These are phyloP conservation scores for Pseudorectes ferrugineus DNA, from an alignment of 2,113 vertebrate genomes.

Conservation along the genomic window DNA sequence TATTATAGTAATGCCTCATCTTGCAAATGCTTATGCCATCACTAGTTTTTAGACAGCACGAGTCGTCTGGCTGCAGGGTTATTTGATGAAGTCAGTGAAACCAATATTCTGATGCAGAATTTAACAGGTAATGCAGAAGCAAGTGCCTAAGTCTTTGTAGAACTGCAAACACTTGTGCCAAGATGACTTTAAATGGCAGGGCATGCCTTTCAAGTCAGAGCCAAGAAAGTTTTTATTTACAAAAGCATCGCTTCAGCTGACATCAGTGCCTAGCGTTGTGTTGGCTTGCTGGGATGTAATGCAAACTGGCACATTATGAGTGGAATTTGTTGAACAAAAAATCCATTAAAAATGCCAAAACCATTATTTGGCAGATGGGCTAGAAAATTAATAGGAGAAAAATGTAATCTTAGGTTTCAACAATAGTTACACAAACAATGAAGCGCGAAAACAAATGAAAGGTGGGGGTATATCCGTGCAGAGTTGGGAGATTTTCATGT, in stretches of 20 bases:
- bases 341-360: constrained; percentile 48
- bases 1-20: not conserved
- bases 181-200: not conserved
- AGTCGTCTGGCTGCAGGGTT: not conserved
- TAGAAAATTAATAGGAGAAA: constrained; percentile 57
- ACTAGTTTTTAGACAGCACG: not conserved
- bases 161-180: not conserved
- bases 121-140: not conserved
- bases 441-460: constrained; percentile 56
- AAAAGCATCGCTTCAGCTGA: not conserved
- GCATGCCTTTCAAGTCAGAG: not conserved
- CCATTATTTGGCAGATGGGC: constrained; percentile 64
- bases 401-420: constrained; percentile 62
- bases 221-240: not conserved
- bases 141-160: not conserved
- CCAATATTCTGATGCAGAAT: not conserved
- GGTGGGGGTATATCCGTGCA: not conserved
- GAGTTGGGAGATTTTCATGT: not conserved
- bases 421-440: constrained; percentile 55
- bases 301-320: not conserved
- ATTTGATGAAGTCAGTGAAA: not conserved
- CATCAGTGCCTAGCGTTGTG: not conserved
- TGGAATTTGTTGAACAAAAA: constrained; percentile 56
- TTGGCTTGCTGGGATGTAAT: not conserved
- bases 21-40: not conserved